These are phyloP conservation scores for Phataginus tetradactyla DNA, from an alignment of 2,797 vertebrate species.

Conservation along the genomic window DNA sequence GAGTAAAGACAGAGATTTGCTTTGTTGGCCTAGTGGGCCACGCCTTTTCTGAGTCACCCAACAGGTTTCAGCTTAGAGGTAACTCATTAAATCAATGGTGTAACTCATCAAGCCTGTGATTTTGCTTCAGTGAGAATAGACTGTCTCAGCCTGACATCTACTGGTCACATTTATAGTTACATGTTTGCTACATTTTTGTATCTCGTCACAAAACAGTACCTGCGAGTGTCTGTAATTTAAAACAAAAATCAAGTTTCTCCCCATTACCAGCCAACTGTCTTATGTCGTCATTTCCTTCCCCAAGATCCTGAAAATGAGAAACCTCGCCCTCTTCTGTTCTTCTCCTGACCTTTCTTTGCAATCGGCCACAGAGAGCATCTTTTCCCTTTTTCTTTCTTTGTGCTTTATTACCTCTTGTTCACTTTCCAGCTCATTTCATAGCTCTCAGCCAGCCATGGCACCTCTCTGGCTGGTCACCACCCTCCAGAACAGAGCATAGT, in stretches of 20 bases:
- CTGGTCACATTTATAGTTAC: slow-evolving; percentile 22
- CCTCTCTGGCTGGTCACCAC: background rate
- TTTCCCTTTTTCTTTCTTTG: background rate
- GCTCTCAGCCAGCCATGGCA: accelerated
- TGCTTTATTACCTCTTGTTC: background rate
- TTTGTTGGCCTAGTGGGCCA: background rate
- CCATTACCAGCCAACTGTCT: background rate
- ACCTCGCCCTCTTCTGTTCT: background rate
- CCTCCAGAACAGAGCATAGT: background rate
- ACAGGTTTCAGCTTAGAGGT: background rate
- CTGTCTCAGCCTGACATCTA: slow-evolving; percentile 74
- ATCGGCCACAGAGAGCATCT: background rate
- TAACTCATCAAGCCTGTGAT: accelerated
- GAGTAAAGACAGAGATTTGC: background rate
- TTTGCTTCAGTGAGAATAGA: background rate
- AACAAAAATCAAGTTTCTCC: background rate
- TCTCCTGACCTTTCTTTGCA: background rate
- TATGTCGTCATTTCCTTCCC: background rate
- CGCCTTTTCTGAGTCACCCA: accelerated
- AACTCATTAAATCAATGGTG: no score
- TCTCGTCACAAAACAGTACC: no score
- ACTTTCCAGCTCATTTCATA: background rate
- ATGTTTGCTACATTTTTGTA: background rate
- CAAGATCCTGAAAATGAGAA: background rate
- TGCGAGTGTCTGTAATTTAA: background rate